phyloP scores from a whole-genome alignment of 2,797 vertebrate genomes.

The Triplophysa yarkandensis region DNA sequence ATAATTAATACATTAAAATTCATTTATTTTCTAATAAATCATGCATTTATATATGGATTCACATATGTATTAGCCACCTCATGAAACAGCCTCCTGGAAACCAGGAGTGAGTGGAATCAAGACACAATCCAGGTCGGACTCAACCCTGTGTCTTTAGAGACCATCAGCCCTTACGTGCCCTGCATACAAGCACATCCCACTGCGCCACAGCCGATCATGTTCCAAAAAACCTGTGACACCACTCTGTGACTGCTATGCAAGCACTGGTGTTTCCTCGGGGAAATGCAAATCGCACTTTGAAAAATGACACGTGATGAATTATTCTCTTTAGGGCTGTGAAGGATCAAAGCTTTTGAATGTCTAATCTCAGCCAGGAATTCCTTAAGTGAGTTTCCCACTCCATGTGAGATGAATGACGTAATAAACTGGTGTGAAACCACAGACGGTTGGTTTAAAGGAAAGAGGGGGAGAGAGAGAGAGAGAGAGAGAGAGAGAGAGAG shows the following conservation, averaged over 20 bases:
- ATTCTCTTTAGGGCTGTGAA: slow-evolving; percentile 22
- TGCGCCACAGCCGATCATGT: background rate
- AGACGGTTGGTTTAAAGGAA: slow-evolving; percentile 36
- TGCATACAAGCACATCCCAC: background rate
- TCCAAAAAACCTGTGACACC: background rate
- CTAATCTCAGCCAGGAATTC: slow-evolving; percentile 39
- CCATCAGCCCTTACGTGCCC: background rate
- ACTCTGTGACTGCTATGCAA: background rate
- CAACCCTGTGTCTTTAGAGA: background rate
- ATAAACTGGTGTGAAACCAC: slow-evolving; percentile 29
- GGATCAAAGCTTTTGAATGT: slow-evolving; percentile 23
- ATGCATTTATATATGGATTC: too few relatives aligned
- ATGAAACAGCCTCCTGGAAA: too few relatives aligned
- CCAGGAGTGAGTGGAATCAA: background rate
- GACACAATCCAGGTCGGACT: background rate
- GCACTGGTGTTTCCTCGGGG: background rate
- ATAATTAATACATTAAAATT: too few relatives aligned
- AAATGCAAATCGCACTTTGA: slow-evolving; percentile 11
- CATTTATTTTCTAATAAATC: too few relatives aligned
- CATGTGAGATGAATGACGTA: slow-evolving; percentile 42
- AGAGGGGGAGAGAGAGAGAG: too few relatives aligned
- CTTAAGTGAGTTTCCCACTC: slow-evolving; percentile 26
- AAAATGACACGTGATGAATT: slow-evolving; percentile 9
- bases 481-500: too few relatives aligned
- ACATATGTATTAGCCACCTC: too few relatives aligned